A percentile compares a stretch with the other conserved stretches of the same genome.
Conservation (phyloP, 2,797 vertebrate species). For the Sarcophilus harrisii region DNA sequence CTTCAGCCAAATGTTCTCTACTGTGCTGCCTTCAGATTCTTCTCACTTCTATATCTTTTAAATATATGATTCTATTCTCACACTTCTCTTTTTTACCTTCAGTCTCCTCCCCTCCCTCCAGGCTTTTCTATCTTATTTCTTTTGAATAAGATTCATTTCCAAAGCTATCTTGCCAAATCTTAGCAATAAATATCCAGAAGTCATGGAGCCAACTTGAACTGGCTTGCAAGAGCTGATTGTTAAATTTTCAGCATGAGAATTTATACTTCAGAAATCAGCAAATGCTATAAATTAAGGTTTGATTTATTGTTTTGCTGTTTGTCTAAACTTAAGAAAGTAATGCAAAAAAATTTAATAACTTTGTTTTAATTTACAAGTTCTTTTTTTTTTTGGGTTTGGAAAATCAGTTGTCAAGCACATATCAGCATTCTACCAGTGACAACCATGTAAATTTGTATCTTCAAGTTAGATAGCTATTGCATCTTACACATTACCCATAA, state of each 20-base stretch:
- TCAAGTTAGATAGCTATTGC: background rate
- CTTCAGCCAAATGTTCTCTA: background rate
- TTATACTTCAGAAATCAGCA: too few relatives aligned
- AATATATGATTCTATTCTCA: background rate
- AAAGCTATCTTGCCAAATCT: background rate
- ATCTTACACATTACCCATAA: background rate
- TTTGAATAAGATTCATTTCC: background rate
- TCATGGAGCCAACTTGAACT: background rate
- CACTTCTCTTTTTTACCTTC: background rate
- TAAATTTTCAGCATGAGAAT: too few relatives aligned
- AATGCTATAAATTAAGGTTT: too few relatives aligned
- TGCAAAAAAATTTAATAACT: background rate
- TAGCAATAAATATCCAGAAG: background rate
- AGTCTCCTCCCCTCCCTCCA: background rate
- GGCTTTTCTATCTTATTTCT: background rate
- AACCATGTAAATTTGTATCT: background rate
- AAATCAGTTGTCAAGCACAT: background rate
- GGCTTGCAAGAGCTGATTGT: too few relatives aligned
- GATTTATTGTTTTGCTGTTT: too few relatives aligned
- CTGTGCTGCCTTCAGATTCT: background rate
- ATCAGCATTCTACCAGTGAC: background rate
- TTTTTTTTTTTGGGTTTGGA: background rate
- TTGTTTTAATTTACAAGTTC: background rate
- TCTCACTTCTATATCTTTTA: too few relatives aligned
- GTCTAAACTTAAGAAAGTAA: background rate